phyloP scores from a whole-genome alignment of 1,140 invertebrate genomes.

The Apis cerana region DNA sequence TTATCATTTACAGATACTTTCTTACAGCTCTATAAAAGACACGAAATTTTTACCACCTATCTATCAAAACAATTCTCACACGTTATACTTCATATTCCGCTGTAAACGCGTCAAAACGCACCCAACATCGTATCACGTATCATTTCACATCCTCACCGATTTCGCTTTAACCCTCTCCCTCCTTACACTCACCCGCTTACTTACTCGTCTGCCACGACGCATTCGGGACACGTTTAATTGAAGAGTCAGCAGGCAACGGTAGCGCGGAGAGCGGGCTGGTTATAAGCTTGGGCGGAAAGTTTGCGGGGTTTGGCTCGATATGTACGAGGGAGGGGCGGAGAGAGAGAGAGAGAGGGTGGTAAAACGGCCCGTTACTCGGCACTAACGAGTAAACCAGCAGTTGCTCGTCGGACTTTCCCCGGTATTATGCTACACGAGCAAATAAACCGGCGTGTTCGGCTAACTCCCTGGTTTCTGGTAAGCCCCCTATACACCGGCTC shows the following conservation, averaged over 20 bases:
- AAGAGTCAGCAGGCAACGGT: constrained; percentile 41
- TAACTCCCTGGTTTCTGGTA: constrained; percentile 70
- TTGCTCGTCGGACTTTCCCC: constrained; percentile 68
- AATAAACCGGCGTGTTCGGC: constrained; percentile 71
- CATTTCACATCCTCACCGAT: no score
- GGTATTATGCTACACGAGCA: constrained; percentile 73
- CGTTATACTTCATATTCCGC: no score
- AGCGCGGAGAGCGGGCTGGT: neutral
- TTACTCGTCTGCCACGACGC: neutral
- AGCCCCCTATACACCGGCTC: constrained; percentile 67
- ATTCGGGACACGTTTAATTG: constrained; percentile 55
- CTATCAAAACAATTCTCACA: no score
- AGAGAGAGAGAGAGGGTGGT: constrained; percentile 30
- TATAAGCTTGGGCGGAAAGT: constrained; percentile 44
- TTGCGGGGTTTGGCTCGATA: constrained; percentile 38
- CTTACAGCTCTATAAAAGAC: no score
- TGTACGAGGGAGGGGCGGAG: constrained; percentile 6
- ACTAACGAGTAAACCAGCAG: constrained; percentile 71
- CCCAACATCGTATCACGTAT: no score
- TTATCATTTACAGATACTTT: no score
- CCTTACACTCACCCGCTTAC: no score
- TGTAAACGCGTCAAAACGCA: no score
- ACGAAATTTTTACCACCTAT: no score
- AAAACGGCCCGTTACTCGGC: constrained; percentile 72
- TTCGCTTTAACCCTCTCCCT: no score